These are phyloP conservation scores for Dryoscopus gambensis DNA, from an alignment of 2,113 vertebrate species.

Conservation along the genomic window DNA sequence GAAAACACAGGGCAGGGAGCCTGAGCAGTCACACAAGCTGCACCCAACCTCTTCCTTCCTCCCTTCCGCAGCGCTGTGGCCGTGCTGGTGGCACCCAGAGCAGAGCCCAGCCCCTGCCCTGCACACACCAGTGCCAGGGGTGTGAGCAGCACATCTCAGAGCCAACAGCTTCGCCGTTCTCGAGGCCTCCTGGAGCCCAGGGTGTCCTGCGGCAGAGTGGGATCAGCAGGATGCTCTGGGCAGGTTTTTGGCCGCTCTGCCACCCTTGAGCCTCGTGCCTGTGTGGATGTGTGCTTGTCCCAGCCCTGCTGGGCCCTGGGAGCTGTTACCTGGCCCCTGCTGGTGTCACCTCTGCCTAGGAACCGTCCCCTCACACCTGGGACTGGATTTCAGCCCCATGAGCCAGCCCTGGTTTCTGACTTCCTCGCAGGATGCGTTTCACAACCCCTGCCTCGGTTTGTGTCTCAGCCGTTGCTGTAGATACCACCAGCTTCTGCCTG, in stretches of 20 bases:
- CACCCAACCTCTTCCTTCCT: background rate
- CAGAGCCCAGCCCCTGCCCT: background rate
- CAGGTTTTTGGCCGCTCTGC: background rate
- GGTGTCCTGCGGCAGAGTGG: background rate
- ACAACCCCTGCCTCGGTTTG: background rate
- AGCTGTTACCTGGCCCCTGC: background rate
- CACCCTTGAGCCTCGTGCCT: accelerated
- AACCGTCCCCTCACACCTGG: background rate
- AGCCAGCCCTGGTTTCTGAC: background rate
- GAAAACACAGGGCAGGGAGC: slow-evolving; percentile 25
- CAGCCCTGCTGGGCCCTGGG: background rate
- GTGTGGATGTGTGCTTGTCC: background rate
- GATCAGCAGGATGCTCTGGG: background rate
- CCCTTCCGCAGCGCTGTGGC: accelerated
- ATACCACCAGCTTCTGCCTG: background rate
- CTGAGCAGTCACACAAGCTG: accelerated
- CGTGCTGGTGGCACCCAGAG: background rate
- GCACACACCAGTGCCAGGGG: accelerated
- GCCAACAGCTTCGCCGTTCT: accelerated
- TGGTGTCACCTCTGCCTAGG: background rate
- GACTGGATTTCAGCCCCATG: accelerated
- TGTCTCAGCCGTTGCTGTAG: slow-evolving; percentile 34
- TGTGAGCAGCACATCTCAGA: accelerated
- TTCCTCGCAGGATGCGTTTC: background rate
- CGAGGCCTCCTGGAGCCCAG: background rate